Percentiles rank a stretch among this genome's conserved stretches.
These are phyloP conservation scores for Ips typographus DNA, from an alignment of 1,140 invertebrate genomes.

Conservation along the genomic window DNA sequence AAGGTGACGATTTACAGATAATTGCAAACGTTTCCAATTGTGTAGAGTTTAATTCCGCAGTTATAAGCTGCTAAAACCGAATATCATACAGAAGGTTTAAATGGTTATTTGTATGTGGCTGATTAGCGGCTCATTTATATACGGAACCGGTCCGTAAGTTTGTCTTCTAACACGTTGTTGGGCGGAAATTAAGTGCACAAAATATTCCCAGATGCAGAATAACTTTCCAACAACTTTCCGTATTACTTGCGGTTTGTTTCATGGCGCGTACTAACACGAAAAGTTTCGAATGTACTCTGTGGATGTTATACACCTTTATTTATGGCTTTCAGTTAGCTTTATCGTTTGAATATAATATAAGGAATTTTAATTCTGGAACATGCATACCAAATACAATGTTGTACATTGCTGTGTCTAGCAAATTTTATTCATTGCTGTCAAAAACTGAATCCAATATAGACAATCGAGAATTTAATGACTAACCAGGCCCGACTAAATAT, in stretches of 20 bases:
- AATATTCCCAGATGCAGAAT: conserved; percentile 41
- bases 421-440: no score
- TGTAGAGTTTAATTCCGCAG: no score
- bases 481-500: no score
- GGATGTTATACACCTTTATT: conserved; percentile 4
- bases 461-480: no score
- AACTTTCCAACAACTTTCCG: conserved; percentile 36
- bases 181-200: conserved; percentile 46
- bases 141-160: conserved; percentile 43
- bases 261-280: conserved; percentile 27
- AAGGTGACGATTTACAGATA: no score
- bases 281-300: conserved; percentile 24
- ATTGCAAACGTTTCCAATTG: no score
- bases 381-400: no score
- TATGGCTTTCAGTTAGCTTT: not conserved
- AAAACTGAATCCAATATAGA: no score
- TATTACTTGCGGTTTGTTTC: conserved; percentile 31
- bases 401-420: no score
- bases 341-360: not conserved
- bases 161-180: conserved; percentile 39
- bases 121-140: conserved; percentile 45
- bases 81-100: conserved; percentile 11
- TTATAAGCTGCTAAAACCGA: no score
- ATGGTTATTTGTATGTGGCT: conserved; percentile 33
- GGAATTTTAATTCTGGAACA: not conserved